These are phyloP conservation scores for Hoplostethus mediterraneus DNA, from an alignment of 2,797 vertebrate genomes.

Conservation along the genomic window DNA sequence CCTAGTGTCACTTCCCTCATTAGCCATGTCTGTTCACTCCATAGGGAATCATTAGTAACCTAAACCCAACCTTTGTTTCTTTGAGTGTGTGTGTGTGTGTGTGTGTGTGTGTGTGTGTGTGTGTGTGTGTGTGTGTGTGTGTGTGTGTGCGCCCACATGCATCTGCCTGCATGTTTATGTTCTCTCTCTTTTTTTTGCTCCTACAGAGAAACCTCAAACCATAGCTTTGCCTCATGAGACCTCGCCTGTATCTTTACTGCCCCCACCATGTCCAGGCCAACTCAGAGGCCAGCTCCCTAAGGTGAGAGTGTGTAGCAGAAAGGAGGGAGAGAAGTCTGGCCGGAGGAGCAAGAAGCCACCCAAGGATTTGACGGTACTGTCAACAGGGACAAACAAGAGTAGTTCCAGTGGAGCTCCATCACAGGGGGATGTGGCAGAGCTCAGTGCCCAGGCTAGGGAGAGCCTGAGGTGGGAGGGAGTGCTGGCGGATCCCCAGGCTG, in stretches of 20 bases:
- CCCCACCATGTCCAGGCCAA: conserved; percentile 13
- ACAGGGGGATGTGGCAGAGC: conserved; percentile 36
- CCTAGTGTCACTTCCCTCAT: conserved; percentile 22
- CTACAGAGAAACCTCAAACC: conserved; percentile 79
- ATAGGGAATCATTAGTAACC: conserved; percentile 52
- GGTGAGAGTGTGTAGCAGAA: conserved; percentile 29
- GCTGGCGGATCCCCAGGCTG: conserved; percentile 86
- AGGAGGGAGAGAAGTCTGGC: conserved; percentile 29
- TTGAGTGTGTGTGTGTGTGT: not conserved
- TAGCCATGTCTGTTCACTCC: conserved; percentile 11
- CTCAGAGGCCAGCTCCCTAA: conserved; percentile 39
- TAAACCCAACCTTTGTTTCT: conserved; percentile 35
- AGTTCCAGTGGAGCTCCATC: not conserved
- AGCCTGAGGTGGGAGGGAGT: conserved; percentile 90
- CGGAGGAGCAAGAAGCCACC: conserved; percentile 48
- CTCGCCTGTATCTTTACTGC: not conserved
- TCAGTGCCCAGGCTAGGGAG: conserved; percentile 64
- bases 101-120: not conserved
- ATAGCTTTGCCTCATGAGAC: conserved; percentile 33
- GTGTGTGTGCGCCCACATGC: not conserved
- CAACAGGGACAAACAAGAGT: not conserved
- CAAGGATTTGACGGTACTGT: not conserved
- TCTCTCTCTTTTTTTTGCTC: conserved; percentile 28
- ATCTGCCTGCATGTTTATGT: conserved; percentile 30
- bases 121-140: not conserved